Base-by-base conservation (phyloP, 2,797 vertebrate species). In the Falco naumanni region DNA sequence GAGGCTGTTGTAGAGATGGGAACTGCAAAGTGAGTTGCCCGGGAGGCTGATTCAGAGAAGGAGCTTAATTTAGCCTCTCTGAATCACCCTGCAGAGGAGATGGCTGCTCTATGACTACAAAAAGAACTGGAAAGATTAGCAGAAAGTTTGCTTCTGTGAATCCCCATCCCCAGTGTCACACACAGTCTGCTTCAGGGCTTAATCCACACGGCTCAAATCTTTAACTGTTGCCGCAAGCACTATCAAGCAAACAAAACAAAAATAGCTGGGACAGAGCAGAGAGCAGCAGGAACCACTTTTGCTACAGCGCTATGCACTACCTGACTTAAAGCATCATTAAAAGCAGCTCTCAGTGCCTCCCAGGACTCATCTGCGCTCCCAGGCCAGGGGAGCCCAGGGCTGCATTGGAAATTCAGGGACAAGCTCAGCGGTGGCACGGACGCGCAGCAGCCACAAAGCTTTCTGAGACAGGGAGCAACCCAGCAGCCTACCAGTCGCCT, bases 351-450 rank as follows among this genome's bases (percentile, higher is more conserved):
- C n/a, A 0, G 1, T n/a, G 19, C 5, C 45, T 29, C 3, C 16
- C 2, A 0, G 21, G 31, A 68, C n/a, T 4, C 0, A 0, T 56
- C 53, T 8, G 11, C 0, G 0, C 16, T 68, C 34, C 48, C 21
- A 72, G 28, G 14, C 19, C 7, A 12, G 11, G 4, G 31, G 47
- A 76, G 10, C 33, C 45, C 50, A 43, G 34, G 47, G 24, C 33
- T 87, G 34, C 48, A 8, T 17, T 1, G 61, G 51, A 65, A 54
- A 31, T 66, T 79, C 71, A 72, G 17, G 31, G 33, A 54, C 34
- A 72, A 83, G 26, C 26, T 91, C 1, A 0, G 31, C 3, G 2
- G 24, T 9, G 13, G 54, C 66, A 59, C 0, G 3, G 45, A 21
- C 13, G 19, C 0, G 1, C 26, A 47, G 87, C 61, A 87, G 25